Evolutionary conservation across 2,888 invertebrate genomes (phyloP).

Genomic region (Hermaeophaga mercurialis): DNA sequence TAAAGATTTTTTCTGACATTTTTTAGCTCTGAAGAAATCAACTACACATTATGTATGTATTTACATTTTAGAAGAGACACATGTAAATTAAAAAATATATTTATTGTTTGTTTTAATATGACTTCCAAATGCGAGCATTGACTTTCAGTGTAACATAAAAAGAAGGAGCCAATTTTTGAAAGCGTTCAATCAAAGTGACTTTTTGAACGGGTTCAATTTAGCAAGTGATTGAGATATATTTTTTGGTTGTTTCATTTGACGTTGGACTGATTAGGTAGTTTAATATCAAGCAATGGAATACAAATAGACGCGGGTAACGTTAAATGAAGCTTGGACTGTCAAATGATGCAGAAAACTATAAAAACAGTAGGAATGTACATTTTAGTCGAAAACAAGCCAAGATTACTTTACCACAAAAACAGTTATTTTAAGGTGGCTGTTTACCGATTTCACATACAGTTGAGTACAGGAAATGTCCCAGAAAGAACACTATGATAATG

Average conservation of each 20-base stretch:
- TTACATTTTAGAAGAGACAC: too few species aligned
- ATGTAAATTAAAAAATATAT: too few species aligned
- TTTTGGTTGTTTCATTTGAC: constrained; percentile 5
- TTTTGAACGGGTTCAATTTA: background rate
- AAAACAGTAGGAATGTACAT: constrained; percentile 17
- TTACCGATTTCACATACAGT: constrained; percentile 24
- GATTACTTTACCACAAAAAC: constrained; percentile 22
- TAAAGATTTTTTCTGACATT: too few species aligned
- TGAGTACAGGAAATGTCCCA: constrained; percentile 15
- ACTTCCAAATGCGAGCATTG: too few species aligned
- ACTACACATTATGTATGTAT: too few species aligned
- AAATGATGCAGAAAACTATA: constrained; percentile 20
- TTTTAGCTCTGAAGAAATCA: too few species aligned
- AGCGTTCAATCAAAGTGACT: constrained; percentile 5
- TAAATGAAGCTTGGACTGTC: constrained; percentile 14
- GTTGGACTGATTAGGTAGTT: constrained; percentile 6
- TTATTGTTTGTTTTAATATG: too few species aligned
- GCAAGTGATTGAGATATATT: background rate
- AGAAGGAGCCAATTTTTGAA: too few species aligned
- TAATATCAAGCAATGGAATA: constrained; percentile 8
- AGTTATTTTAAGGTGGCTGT: constrained; percentile 19
- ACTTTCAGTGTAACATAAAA: too few species aligned
- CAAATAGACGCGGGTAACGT: constrained; percentile 8
- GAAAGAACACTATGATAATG: constrained; percentile 13
- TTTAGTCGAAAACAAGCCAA: constrained; percentile 17